phyloP scores from a whole-genome alignment of 2,888 invertebrate genomes.

The Acanthoscelides obtectus region DNA sequence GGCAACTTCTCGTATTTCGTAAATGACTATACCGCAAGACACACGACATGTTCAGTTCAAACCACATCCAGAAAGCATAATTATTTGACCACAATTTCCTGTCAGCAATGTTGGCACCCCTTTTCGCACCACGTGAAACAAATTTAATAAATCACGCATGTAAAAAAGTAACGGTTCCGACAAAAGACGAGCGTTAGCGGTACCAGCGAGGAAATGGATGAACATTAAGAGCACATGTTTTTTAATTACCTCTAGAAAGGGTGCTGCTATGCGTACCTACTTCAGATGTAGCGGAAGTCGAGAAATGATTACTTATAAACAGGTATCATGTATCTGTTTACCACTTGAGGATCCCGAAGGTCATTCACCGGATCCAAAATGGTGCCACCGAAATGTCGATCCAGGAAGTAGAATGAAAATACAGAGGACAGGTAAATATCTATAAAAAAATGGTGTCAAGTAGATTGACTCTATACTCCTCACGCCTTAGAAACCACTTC shows the following conservation, averaged over 20 bases:
- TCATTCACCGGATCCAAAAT: no score
- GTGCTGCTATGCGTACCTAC: not conserved
- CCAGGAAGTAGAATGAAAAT: no score
- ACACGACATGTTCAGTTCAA: not conserved
- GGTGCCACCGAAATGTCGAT: no score
- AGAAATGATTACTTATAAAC: not conserved
- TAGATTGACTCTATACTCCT: no score
- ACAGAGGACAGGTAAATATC: no score
- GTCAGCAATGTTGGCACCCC: not conserved
- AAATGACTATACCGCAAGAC: not conserved
- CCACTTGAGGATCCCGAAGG: not conserved
- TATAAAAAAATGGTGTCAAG: no score
- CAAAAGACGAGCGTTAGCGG: not conserved
- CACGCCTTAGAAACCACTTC: no score
- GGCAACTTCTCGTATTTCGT: no score
- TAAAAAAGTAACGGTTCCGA: not conserved
- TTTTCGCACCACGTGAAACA: not conserved
- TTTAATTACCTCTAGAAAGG: not conserved
- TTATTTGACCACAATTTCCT: not conserved
- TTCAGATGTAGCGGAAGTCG: not conserved
- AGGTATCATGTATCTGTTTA: not conserved
- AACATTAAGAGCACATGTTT: not conserved
- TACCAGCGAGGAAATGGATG: not conserved
- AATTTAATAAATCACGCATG: not conserved
- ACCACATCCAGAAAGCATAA: not conserved